These are phyloP conservation scores for Whitmania pigra DNA, from an alignment of 1,140 invertebrate genomes.

Conservation along the genomic window DNA sequence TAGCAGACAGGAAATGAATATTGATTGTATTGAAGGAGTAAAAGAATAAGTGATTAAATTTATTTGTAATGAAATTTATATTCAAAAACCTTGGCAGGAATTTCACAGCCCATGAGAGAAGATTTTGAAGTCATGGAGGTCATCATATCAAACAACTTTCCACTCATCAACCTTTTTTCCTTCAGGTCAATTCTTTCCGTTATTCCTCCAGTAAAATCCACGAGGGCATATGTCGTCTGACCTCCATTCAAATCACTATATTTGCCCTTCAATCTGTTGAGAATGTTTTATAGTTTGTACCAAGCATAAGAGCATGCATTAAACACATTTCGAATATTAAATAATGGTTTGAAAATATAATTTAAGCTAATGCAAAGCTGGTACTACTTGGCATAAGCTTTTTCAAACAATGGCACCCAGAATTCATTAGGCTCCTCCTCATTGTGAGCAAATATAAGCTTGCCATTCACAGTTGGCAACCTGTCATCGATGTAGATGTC, in stretches of 20 bases:
- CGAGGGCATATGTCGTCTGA: constrained; percentile 49
- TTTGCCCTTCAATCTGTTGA: neutral
- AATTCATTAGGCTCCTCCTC: constrained; percentile 57
- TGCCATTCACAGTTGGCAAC: constrained; percentile 74
- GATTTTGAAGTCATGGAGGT: neutral
- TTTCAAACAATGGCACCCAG: constrained; percentile 67
- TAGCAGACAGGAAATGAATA: neutral
- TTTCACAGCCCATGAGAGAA: constrained; percentile 11
- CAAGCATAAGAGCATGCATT: neutral
- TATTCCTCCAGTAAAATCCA: constrained; percentile 53
- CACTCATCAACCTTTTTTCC: constrained; percentile 29
- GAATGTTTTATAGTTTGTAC: no score
- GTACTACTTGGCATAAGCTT: constrained; percentile 65
- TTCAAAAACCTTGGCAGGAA: constrained; percentile 1
- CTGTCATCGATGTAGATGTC: constrained; percentile 91
- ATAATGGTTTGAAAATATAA: neutral
- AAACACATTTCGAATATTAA: neutral
- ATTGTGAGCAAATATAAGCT: constrained; percentile 55
- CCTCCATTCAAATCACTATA: constrained; percentile 44
- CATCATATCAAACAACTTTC: constrained; percentile 7
- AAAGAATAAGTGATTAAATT: neutral
- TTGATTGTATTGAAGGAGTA: neutral
- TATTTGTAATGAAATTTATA: neutral
- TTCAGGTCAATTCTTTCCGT: constrained; percentile 44
- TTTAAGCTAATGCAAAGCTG: neutral